Base-by-base conservation (phyloP, 2,888 invertebrate species). In the Spilosoma lubricipeda region DNA sequence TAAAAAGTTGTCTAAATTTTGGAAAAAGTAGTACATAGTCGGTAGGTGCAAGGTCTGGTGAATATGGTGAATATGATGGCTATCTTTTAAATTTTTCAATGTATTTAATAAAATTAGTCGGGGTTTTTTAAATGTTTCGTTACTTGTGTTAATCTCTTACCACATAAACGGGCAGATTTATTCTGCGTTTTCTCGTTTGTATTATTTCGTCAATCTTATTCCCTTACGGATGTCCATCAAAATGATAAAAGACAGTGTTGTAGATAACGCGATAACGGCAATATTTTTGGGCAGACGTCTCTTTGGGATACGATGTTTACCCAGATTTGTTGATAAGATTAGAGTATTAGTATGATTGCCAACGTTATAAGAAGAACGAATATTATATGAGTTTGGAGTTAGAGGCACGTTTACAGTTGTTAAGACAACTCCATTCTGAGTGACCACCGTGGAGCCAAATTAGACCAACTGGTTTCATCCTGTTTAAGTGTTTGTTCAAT, bases 401-500 rank as follows among this genome's bases (percentile, higher is more conserved):
- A 45, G 18, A 8, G 0, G 18, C 45, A 45, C 45, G 27, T 45
- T 45, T 45, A 27, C 30, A 56, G 52, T 52, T 68, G 36, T 33
- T 68, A 23, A 68, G 52, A 48, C 33, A 68, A 67, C 36, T 48
- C n/a, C n/a, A n/a, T 69, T n/a, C 1, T 52, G 48, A 68, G 33
- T 69, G n/a, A 56, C 36, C 69, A 69, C 23, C 30, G 56, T 52
- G 56, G 36, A 52, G 36, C 39, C 36, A 69, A 36, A 69, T 56
- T 67, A 67, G 30, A 56, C 56, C 36, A 69, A 69, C 69, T 56
- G 36, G 56, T 18, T n/a, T 56, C 56, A 56, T 69, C 69, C 69
- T 69, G 69, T 45, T 56, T 69, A 69, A 56, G 56, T 69, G 69
- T 69, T 52, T 36, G 56, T n/a, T 27, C 56, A 69, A 67, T 48